Base-by-base conservation (phyloP, 2,797 vertebrate species). In the Cryptoblepharus egeriae region DNA sequence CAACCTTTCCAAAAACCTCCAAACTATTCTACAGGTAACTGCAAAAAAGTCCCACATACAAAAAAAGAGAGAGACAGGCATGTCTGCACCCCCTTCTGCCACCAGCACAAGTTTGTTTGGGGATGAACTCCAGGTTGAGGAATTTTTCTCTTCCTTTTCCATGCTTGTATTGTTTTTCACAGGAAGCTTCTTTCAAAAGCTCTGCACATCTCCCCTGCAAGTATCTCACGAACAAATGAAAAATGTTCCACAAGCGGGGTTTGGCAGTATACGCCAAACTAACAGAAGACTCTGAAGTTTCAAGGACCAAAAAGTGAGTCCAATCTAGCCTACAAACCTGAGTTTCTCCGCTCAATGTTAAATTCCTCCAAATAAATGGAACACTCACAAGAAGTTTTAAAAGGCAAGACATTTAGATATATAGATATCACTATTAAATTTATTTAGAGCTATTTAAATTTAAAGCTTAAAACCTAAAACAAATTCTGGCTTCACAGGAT, bases 1-100 rank as follows among this genome's bases (percentile, higher is more conserved):
- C 49, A 15, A 71, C 2, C 0, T 0, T 52, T 3, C 83, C 10
- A 32, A 52, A 28, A 28, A 5, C 0, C 4, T 1, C 49, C 42
- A 78, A 0, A 1, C 69, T 42, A 42, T 42, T 42, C 39, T 9
- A 9, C 39, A 42, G 39, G 39, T 42, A 42, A 42, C 9, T 42
- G 39, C 39, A 42, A 42, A 42, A 42, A 42, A n/a, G n/a, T n/a
- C 39, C 39, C 39, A 42, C 39, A 42, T 9, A 42, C 9, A 42
- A 4, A 42, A 9, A 9, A 9, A 42, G 39, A 10, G 7, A 49
- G 7, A 49, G 45, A 49, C 45, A 49, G 42, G 42, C 45, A 49
- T 7, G 45, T 49, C 45, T 49, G 12, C 45, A n/a, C 7, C 45
- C 45, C 9, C 45, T 49, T 49, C 45, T 49, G 45, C 9, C 45